Base-by-base conservation (phyloP, 2,888 invertebrate species). In the Caenorhabditis sp. region DNA sequence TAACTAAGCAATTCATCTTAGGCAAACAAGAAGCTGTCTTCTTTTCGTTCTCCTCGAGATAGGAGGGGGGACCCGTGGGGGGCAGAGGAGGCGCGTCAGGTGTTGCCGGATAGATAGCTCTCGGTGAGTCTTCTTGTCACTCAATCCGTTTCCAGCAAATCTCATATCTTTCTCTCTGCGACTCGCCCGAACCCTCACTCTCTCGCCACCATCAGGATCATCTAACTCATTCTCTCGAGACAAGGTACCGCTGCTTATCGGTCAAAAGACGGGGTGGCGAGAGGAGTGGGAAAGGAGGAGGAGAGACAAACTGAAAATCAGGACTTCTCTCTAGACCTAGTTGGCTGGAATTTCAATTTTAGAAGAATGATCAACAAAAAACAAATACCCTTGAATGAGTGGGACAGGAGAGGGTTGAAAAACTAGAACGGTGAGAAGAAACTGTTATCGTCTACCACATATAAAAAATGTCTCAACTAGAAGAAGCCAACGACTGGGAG, bases 1-100 rank as follows among this genome's bases (percentile, higher is more conserved):
- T 70, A 79, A 79, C 70, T 79, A 79, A 63, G 69, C 77, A 59
- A 80, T 80, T 80, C 80, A 80, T 80, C 80, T 80, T 80, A 68
- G 80, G 80, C 68, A 59, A 76, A 76, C 76, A 74, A 68, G 68
- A 74, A 61, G 51, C 49, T 44, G 80, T 73, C 58, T 58, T 80
- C 73, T 4, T 54, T 54, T 74, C 63, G 51, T 68, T 56, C 66
- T 47, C 4, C 38, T 58, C 76, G 66, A 49, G 75, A 66, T 56
- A n/a, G n/a, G n/a, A n/a, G n/a, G 63, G 49, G 73, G 66, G 49
- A 58, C 72, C 66, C 54, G 66, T 51, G 68, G 63, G 63, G 70
- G 69, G 70, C 56, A 64, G 16, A 19, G 19, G 19, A 10, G 14
- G 22, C 28, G 63, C 77, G 79, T 70, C 79, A 79, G 70, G 70